Conservation (phyloP, 1,140 invertebrate genomes). For the Maniola jurtina region DNA sequence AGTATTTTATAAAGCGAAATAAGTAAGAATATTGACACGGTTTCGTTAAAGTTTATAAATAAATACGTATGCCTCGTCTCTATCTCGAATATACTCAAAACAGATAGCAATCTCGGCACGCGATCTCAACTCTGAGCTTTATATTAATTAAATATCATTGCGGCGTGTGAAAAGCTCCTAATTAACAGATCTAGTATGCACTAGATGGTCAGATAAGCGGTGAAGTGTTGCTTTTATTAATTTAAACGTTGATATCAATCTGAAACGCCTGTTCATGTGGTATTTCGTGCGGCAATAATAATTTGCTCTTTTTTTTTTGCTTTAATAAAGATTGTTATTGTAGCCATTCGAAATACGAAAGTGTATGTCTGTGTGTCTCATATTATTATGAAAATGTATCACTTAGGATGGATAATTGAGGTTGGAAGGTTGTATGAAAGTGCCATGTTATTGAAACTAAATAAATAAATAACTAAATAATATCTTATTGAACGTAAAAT, state of each 20-base stretch:
- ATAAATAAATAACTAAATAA: too few relatives aligned
- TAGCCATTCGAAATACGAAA: too few relatives aligned
- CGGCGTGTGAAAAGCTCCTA: slow-evolving; percentile 46
- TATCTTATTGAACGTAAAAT: too few relatives aligned
- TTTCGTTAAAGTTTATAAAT: slow-evolving; percentile 10
- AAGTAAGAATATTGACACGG: background rate
- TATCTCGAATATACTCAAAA: slow-evolving; percentile 7
- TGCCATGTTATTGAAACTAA: too few relatives aligned
- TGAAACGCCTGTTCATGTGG: background rate
- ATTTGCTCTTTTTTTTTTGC: background rate
- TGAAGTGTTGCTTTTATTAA: slow-evolving; percentile 14
- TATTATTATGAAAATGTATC: background rate
- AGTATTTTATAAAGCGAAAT: background rate
- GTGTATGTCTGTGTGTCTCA: too few relatives aligned
- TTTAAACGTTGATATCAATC: slow-evolving; percentile 1
- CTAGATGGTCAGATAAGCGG: slow-evolving; percentile 32
- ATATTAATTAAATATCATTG: slow-evolving; percentile 46
- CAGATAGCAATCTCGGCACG: slow-evolving; percentile 21
- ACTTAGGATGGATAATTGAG: too few relatives aligned
- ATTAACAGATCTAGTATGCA: slow-evolving; percentile 44
- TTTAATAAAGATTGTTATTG: too few relatives aligned
- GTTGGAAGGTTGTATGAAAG: too few relatives aligned
- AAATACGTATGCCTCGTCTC: background rate
- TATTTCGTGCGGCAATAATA: background rate
- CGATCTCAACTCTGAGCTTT: slow-evolving; percentile 30